phyloP scores from a whole-genome alignment of 2,113 vertebrate species.

The Perognathus longimembris region DNA sequence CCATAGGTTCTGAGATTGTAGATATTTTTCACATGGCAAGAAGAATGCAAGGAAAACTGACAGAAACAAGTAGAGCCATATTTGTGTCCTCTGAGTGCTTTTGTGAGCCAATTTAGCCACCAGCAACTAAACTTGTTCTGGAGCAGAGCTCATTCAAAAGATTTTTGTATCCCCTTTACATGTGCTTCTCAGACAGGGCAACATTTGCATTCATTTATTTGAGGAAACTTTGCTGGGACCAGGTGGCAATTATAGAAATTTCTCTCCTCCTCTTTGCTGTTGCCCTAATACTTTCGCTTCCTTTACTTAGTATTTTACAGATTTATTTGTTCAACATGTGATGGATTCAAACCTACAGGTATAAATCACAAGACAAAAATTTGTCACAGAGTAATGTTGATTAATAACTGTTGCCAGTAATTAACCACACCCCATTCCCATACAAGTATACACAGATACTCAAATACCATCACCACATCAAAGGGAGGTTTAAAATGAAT shows the following conservation, averaged over 20 bases:
- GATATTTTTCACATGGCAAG: background rate
- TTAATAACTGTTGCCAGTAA: constrained; percentile 51
- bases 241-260: background rate
- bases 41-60: background rate
- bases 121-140: background rate
- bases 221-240: background rate
- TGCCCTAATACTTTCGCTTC: background rate
- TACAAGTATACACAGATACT: background rate
- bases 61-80: background rate
- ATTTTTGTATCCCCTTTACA: background rate
- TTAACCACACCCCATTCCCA: background rate
- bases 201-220: background rate
- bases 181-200: background rate
- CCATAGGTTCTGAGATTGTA: background rate
- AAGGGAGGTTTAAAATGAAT: constrained; percentile 20
- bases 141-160: background rate
- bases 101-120: background rate
- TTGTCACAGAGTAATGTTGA: constrained; percentile 10
- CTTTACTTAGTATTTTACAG: constrained; percentile 10
- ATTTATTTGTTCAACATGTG: constrained; percentile 22
- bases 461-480: background rate
- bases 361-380: constrained; percentile 44
- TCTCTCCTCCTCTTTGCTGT: background rate
- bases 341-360: background rate
- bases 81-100: background rate